phyloP scores from a whole-genome alignment of 2,113 vertebrate genomes.

The Bungarus multicinctus region DNA sequence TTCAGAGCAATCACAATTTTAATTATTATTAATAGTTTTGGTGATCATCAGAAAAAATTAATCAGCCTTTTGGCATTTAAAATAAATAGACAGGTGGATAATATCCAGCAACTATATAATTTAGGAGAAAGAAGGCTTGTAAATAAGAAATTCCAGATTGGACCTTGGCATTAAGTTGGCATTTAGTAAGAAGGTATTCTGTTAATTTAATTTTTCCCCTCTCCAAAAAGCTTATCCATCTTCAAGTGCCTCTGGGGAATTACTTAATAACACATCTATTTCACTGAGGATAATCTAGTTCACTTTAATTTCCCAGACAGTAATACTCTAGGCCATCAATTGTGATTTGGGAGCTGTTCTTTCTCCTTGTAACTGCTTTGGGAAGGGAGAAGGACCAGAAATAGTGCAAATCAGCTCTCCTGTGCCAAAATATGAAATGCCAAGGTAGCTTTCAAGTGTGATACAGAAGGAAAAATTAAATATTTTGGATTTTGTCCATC shows the following conservation, averaged over 20 bases:
- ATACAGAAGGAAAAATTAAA: conserved; percentile 35
- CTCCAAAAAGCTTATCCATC: conserved; percentile 44
- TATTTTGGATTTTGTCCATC: neutral
- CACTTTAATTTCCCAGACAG: conserved; percentile 50
- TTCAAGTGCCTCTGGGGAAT: conserved; percentile 10
- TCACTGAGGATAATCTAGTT: conserved; percentile 35
- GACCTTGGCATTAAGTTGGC: conserved; percentile 6
- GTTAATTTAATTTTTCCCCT: conserved; percentile 32
- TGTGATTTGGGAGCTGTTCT: conserved; percentile 29
- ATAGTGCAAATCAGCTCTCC: conserved; percentile 41
- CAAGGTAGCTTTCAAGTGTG: conserved; percentile 43
- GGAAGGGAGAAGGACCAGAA: neutral
- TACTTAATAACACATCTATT: conserved; percentile 25
- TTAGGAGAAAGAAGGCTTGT: neutral
- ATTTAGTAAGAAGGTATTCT: conserved; percentile 3
- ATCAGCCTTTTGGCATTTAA: neutral
- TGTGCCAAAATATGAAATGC: conserved; percentile 43
- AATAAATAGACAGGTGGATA: neutral
- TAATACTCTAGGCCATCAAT: conserved; percentile 16
- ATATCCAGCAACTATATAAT: neutral
- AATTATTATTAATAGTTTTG: neutral
- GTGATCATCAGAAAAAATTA: neutral
- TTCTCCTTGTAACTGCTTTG: conserved; percentile 35
- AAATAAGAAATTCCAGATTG: neutral
- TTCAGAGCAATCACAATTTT: neutral